Evolutionary conservation across 2,888 invertebrate species (phyloP), one percentile per base, ranked within the genome.

Genomic region (Acleris sparsana): DNA sequence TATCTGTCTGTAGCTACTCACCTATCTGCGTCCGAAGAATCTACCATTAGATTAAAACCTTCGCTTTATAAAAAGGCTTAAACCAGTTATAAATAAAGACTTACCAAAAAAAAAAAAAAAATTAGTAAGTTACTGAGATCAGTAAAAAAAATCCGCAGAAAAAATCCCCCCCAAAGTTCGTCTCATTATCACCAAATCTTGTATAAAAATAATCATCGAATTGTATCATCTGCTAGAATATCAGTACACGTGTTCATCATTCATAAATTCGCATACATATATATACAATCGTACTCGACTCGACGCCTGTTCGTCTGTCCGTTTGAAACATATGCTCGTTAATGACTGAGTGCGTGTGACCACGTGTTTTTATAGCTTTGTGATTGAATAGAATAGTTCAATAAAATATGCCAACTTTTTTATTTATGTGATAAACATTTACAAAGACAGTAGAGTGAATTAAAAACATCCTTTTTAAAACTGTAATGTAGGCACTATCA

Each of bases 241-340:
- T 17, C 55, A 57, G 22, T 18, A 65, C 65, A 65, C 65, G 65
- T 65, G 65, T 64, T 71, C 68, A 20, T 39, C 39, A 76, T 77
- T 76, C 76, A 75, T 74, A 73, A 77, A 76, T 76, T 75, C 74
- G 74, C 73, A 71, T 73, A 72, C 59, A 58, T 22, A 22, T 22
- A 53, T 48, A 69, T 53, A 62, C 48, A 44, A 49, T 53, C 58
- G 49, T 53, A 18, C 33, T 20, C 52, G 56, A 52, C 56, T 25
- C 55, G 65, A 57, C 81, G 82, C 75, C 78, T 73, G 80, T 75
- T 77, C 76, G 82, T 77, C 78, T 78, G 84, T 79, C 73, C 72
- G 75, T 77, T 66, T 53, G 53, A 72, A 70, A 75, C 84, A 83
- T 78, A 80, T 84, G 84, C 75, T 70, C 65, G 71, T 53, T 58